Evolutionary conservation across 1,140 invertebrate species (phyloP).

Genomic region (Conus betulinus): DNA sequence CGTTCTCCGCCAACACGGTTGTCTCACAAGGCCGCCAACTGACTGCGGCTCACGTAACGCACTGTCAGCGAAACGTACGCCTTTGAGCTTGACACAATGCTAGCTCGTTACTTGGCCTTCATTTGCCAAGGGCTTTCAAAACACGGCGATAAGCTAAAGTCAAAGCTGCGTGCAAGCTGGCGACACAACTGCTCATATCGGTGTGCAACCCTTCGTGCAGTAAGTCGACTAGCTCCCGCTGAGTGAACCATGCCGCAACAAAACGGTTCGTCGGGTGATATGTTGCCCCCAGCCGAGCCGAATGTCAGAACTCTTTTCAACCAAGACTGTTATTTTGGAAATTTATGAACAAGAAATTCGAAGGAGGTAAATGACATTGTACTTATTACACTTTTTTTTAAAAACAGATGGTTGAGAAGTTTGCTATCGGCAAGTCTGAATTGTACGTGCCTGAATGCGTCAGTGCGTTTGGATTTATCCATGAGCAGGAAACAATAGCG

Average conservation of each 20-base stretch:
- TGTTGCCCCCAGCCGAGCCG: constrained; percentile 51
- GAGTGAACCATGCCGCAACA: constrained; percentile 34
- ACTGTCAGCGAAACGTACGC: background rate
- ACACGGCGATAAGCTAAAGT: too few relatives aligned
- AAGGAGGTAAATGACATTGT: constrained; percentile 81
- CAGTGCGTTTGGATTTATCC: background rate
- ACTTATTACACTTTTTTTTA: background rate
- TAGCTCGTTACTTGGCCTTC: background rate
- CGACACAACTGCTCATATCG: background rate
- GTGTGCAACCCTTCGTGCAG: background rate
- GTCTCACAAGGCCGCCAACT: background rate
- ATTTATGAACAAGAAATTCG: constrained; percentile 90
- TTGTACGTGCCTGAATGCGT: too few relatives aligned
- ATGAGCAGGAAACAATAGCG: background rate
- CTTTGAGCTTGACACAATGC: background rate
- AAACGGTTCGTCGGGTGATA: background rate
- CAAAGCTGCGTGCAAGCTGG: too few relatives aligned
- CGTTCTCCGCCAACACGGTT: background rate
- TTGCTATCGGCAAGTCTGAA: background rate
- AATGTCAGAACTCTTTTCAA: constrained; percentile 81
- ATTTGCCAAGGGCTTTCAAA: background rate
- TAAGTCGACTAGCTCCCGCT: background rate
- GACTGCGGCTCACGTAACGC: background rate
- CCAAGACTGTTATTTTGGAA: constrained; percentile 89
- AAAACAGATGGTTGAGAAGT: background rate